Conservation (phyloP, 1,140 invertebrate species). For the Cyclargus thomasi region DNA sequence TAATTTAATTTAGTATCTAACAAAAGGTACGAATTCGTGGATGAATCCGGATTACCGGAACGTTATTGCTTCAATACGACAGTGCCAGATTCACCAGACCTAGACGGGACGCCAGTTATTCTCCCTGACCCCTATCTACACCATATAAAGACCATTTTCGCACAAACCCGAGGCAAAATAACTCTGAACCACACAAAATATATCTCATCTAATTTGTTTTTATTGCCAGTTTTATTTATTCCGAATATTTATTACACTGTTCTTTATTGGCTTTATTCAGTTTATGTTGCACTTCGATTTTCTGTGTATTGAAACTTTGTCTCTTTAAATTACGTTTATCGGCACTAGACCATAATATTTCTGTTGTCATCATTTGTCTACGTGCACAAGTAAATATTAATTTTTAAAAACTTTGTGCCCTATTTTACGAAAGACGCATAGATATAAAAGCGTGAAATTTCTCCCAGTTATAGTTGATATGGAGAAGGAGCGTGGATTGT, state of each 20-base stretch:
- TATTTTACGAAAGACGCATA: no score
- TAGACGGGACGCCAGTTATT: not conserved
- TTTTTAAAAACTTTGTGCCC: no score
- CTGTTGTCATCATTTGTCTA: no score
- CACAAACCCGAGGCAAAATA: no score
- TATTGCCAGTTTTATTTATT: conserved; percentile 20
- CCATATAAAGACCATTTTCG: not conserved
- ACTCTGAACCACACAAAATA: conserved; percentile 7
- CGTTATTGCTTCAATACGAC: conserved; percentile 50
- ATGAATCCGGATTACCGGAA: conserved; percentile 55
- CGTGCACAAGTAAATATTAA: no score
- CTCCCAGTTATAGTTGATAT: no score
- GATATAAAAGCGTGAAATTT: no score
- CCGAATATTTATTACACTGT: conserved; percentile 1
- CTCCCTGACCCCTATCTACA: not conserved
- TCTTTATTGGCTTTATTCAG: not conserved
- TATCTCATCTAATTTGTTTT: conserved; percentile 34
- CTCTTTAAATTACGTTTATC: no score
- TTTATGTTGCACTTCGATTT: not conserved
- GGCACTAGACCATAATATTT: no score
- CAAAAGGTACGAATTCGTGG: conserved; percentile 41
- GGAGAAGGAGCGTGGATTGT: no score
- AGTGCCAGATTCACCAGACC: conserved; percentile 32
- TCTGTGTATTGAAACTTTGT: no score
- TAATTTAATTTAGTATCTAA: conserved; percentile 14